A percentile compares a stretch with the other conserved stretches of the same genome.
These are phyloP conservation scores for Takifugu flavidus DNA, from an alignment of 2,113 vertebrate genomes.

Conservation along the genomic window DNA sequence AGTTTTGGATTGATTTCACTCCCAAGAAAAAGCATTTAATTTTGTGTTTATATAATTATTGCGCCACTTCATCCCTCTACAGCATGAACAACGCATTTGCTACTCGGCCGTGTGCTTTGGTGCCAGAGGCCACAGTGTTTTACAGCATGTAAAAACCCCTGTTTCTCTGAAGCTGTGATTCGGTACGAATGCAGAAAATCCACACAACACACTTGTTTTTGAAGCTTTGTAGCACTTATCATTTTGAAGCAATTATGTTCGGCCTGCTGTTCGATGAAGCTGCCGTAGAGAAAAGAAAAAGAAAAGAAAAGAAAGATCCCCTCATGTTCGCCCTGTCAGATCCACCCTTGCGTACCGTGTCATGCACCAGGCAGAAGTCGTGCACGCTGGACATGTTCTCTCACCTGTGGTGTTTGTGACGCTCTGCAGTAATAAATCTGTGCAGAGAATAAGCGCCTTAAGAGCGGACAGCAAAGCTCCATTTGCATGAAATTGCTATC, in stretches of 20 bases:
- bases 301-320: conserved; percentile 8
- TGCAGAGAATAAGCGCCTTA: conserved; percentile 6
- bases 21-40: conserved; percentile 55
- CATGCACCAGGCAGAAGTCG: conserved; percentile 4
- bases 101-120: conserved; percentile 27
- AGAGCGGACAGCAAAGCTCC: background rate
- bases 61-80: conserved; percentile 41
- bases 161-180: conserved; percentile 50
- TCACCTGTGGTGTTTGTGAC: background rate
- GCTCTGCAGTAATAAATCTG: conserved; percentile 11
- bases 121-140: conserved; percentile 52
- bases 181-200: conserved; percentile 46
- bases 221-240: conserved; percentile 60
- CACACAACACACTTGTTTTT: conserved; percentile 41
- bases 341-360: conserved; percentile 16
- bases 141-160: conserved; percentile 52
- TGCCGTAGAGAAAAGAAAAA: conserved; percentile 19
- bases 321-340: background rate
- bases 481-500: background rate
- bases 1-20: conserved; percentile 27
- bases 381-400: conserved; percentile 27
- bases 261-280: conserved; percentile 31
- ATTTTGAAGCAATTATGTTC: conserved; percentile 56
- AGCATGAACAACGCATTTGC: conserved; percentile 53
- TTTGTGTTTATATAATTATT: conserved; percentile 63